These are phyloP conservation scores for Zhuqinia jingwanae DNA, from an alignment of 2,888 invertebrate genomes.

Conservation along the genomic window DNA sequence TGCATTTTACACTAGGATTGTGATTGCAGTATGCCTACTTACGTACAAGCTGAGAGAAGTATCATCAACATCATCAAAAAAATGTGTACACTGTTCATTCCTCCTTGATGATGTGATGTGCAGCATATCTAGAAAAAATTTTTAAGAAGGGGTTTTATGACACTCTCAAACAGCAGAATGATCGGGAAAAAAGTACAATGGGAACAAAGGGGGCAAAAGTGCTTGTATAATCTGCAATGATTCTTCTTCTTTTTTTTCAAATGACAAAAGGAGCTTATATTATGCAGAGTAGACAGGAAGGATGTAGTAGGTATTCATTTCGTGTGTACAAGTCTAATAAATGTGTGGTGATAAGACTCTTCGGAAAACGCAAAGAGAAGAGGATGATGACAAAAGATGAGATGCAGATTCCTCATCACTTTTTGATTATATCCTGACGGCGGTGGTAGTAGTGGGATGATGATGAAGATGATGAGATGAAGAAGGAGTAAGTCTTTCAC, in stretches of 20 bases:
- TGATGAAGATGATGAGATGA: constrained; percentile 15
- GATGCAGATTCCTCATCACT: constrained; percentile 67
- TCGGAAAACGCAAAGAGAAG: background rate
- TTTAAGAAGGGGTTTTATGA: constrained; percentile 61
- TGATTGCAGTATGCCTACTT: background rate
- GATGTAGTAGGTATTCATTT: background rate
- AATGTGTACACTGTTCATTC: constrained; percentile 32
- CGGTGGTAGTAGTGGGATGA: constrained; percentile 23
- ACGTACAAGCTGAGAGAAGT: background rate
- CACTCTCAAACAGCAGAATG: constrained; percentile 59
- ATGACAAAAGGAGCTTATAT: constrained; percentile 58
- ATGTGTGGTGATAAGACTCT: background rate
- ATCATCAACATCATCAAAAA: constrained; percentile 19
- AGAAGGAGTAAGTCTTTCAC: constrained; percentile 16
- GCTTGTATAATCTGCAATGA: constrained; percentile 69
- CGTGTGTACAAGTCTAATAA: background rate
- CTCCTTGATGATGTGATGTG: constrained; percentile 31
- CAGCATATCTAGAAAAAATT: constrained; percentile 52
- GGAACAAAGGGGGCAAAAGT: constrained; percentile 69
- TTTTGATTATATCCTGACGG: constrained; percentile 45
- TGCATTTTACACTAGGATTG: constrained; percentile 1
- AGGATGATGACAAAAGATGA: constrained; percentile 52
- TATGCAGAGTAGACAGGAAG: constrained; percentile 12
- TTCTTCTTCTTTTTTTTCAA: constrained; percentile 28
- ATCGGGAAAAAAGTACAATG: constrained; percentile 56